Evolutionary conservation across 2,888 invertebrate species (phyloP).

Genomic region (Phasia obesa): DNA sequence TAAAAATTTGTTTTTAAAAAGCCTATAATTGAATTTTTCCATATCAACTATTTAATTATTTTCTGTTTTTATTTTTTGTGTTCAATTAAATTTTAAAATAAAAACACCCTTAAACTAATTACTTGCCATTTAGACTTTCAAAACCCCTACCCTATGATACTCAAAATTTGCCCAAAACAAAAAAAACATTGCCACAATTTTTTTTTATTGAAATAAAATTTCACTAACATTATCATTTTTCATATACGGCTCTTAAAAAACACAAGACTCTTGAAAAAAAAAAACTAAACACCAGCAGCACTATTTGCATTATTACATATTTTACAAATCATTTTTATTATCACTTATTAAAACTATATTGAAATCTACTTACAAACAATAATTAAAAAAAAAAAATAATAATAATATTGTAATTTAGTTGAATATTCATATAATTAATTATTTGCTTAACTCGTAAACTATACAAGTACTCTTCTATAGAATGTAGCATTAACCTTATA

Average conservation of each 20-base stretch:
- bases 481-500: slow-evolving; percentile 43
- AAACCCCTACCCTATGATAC: slow-evolving; percentile 29
- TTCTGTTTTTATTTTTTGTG: background rate
- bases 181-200: background rate
- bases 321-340: background rate
- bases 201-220: no score
- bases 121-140: slow-evolving; percentile 51
- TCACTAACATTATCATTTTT: no score
- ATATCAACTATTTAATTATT: slow-evolving; percentile 28
- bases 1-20: no score
- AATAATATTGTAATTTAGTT: slow-evolving; percentile 34
- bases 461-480: slow-evolving; percentile 13
- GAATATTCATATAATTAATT: slow-evolving; percentile 9
- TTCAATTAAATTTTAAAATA: background rate
- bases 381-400: background rate
- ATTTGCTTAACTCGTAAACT: slow-evolving; percentile 38
- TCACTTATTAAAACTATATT: background rate
- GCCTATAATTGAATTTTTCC: background rate
- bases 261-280: background rate
- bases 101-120: slow-evolving; percentile 22
- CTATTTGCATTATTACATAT: slow-evolving; percentile 37
- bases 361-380: no score
- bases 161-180: slow-evolving; percentile 37
- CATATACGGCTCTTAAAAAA: no score
- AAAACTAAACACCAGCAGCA: slow-evolving; percentile 6